Evolutionary conservation across 2,113 vertebrate species (phyloP), one percentile per base, ranked within the genome.

Genomic region (Heliornis fulica): DNA sequence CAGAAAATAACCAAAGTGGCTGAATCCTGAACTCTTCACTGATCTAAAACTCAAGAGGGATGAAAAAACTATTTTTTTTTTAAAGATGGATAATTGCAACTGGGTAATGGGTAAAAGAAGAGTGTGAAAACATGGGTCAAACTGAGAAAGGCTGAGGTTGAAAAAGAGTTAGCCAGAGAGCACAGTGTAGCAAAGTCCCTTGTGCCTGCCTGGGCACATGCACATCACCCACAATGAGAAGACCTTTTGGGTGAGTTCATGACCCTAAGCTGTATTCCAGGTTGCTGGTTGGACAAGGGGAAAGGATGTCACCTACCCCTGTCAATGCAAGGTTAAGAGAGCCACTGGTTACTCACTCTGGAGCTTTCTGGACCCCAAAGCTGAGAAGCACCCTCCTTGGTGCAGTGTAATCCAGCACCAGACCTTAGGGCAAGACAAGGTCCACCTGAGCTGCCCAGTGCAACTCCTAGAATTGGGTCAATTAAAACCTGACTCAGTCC

Each of bases 401-500:
- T 22, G 21, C 70, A 79, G 48, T 6, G 6, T 31, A 43, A 84
- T 2, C 41, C 45, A 50, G 36, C 71, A 65, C 26, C 21, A 69
- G 51, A 88, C 19, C 41, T 56, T 18, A 61, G 74, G 1, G 2
- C 50, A 31, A 59, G 43, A 57, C 51, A 21, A 36, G 11, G 82
- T 28, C 51, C 93, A 74, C 75, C 40, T 45, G 74, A 45, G 65
- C 57, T 93, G 59, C 31, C 50, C 5, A 7, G 11, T 36, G 69
- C 51, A 70, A 53, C 45, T 59, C 63, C 79, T 90, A 92, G 79
- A 86, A 83, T 26, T 13, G 45, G 17, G 32, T 92, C 90, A 45
- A 75, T 50, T 72, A 16, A 92, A 91, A 63, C 77, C 43, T 89
- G 72, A 87, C 72, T 94, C 83, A 80, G 71, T 50, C 76, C 86